Evolutionary conservation across 2,113 vertebrate genomes (phyloP), one percentile per base, ranked within the genome.

Genomic region (Pelvicachromis taeniatus): DNA sequence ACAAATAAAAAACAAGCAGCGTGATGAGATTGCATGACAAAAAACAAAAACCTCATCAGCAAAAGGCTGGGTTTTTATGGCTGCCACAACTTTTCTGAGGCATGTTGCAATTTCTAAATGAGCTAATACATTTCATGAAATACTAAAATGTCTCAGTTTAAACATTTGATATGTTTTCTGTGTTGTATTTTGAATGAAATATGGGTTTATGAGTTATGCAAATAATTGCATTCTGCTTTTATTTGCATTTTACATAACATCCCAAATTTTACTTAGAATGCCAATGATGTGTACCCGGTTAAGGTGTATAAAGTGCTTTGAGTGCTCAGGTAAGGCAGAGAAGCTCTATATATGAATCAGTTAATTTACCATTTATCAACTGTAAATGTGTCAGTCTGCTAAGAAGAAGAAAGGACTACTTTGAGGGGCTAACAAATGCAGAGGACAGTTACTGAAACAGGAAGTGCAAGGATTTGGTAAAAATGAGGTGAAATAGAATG

Each of bases 1-100:
- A 7, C n/a, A 33, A 50, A 77, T 78, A 26, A 80, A 84, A 83
- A 29, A 83, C 65, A 86, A 81, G 75, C 65, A 70, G 26, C 48
- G 19, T 77, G 40, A 82, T 29, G 17, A 35, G 31, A n/a, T 3
- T 29, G 16, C 26, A 45, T 70, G 29, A 59, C 3, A 55, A 2
- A 75, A 38, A 77, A 19, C 16, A 50, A 50, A 82, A 14, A 19
- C 6, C 61, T 12, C 31, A n/a, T 6, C 23, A 56, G 4, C 11
- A 65, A 65, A 21, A 65, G n/a, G 12, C 13, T 21, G 63, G 4
- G 12, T 21, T 40, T 65, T 14, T 10, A 42, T 42, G 8, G 38
- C 21, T 45, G 3, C 10, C 12, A 0, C 3, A 21, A 23, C 38
- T 2, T 68, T 42, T 68, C 26, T 26, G 0, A 45, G 65, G 1